Evolutionary conservation across 2,888 invertebrate species (phyloP).

Genomic region (Drosophila siamana): DNA sequence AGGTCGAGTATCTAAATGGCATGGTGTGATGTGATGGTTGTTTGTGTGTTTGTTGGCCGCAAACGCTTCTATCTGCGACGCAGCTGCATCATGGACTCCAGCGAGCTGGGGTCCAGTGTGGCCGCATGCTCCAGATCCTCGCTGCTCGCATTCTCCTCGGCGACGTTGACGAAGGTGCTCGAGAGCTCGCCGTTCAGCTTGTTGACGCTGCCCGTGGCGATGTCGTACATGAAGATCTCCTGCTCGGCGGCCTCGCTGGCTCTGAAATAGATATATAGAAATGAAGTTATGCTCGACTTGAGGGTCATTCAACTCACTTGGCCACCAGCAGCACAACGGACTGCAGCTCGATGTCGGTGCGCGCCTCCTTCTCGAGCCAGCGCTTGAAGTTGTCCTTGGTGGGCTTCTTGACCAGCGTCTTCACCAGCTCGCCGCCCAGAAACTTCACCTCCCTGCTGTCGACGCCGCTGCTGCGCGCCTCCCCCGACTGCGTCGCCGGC

Average conservation of each 20-base stretch:
- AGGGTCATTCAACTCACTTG: constrained; percentile 87
- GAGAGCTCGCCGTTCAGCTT: constrained; percentile 93
- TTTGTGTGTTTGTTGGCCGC: constrained; percentile 42
- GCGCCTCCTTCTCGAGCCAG: constrained; percentile 92
- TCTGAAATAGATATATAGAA: too few relatives aligned
- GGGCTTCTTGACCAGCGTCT: constrained; percentile 91
- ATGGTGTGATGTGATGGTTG: constrained; percentile 51
- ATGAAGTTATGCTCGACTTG: too few relatives aligned
- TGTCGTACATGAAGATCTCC: constrained; percentile 95
- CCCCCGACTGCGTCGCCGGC: constrained; percentile 77
- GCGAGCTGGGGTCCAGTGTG: constrained; percentile 81
- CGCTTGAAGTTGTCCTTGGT: constrained; percentile 91
- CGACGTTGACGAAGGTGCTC: constrained; percentile 93
- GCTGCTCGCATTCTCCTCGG: constrained; percentile 92
- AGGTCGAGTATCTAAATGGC: constrained; percentile 74
- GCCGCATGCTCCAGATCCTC: constrained; percentile 88
- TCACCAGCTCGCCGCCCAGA: constrained; percentile 91
- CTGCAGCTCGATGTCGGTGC: constrained; percentile 91
- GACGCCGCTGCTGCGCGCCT: constrained; percentile 86
- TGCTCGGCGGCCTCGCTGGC: constrained; percentile 86
- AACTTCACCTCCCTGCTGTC: constrained; percentile 90
- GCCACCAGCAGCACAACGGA: constrained; percentile 93
- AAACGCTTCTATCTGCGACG: constrained; percentile 68
- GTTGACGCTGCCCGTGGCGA: constrained; percentile 90
- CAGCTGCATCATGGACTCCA: constrained; percentile 83